phyloP scores from a whole-genome alignment of 1,140 invertebrate species.

The Drosophila watanabei region DNA sequence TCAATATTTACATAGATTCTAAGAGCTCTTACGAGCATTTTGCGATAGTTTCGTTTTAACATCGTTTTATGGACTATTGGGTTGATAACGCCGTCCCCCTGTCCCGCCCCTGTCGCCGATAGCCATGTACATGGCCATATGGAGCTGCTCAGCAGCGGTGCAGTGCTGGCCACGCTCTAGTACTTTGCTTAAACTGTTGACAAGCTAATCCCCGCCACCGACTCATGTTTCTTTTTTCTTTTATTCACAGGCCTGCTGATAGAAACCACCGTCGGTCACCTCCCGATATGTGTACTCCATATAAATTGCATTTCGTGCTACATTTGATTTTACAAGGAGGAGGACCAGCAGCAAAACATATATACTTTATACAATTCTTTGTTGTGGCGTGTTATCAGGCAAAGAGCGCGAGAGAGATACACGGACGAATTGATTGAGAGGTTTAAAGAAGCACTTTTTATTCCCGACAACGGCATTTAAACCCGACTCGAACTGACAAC shows the following conservation, averaged over 20 bases:
- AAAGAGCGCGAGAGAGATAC: conserved; percentile 8
- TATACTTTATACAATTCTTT: conserved; percentile 60
- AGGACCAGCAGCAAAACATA: conserved; percentile 26
- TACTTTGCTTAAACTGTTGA: conserved; percentile 68
- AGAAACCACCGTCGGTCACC: conserved; percentile 41
- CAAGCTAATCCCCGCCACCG: conserved; percentile 21
- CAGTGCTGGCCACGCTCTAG: conserved; percentile 58
- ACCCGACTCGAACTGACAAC: conserved; percentile 14
- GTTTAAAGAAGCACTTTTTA: conserved; percentile 5
- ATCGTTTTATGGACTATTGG: too few species aligned
- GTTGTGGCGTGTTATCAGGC: conserved; percentile 65
- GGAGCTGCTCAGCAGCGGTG: conserved; percentile 23
- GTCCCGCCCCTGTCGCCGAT: too few species aligned
- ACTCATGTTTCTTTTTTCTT: conserved; percentile 41
- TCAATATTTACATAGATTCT: too few species aligned
- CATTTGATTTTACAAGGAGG: conserved; percentile 39
- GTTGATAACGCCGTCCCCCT: conserved; percentile 53
- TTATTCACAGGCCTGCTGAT: conserved; percentile 73
- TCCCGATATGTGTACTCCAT: conserved; percentile 28
- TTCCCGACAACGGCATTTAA: conserved; percentile 59
- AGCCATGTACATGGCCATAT: too few species aligned
- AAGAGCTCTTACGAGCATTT: too few species aligned
- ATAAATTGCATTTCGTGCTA: conserved; percentile 71
- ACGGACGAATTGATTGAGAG: conserved; percentile 17
- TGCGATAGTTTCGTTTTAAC: too few species aligned